Percentiles rank a stretch among this genome's conserved stretches.
Conservation (phyloP, 2,113 vertebrate genomes). For the Sylvilagus bachmani region DNA sequence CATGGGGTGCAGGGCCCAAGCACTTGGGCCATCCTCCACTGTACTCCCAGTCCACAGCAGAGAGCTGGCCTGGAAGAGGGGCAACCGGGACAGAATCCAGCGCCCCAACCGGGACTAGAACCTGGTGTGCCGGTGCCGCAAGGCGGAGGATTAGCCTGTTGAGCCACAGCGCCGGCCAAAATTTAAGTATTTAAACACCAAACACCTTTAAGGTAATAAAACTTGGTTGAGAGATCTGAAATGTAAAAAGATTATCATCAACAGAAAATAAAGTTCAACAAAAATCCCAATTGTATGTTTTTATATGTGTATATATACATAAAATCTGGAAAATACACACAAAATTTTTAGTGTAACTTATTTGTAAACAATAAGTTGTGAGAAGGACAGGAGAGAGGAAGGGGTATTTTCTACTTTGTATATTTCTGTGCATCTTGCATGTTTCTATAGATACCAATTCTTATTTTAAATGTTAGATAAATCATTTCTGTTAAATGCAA, state of each 20-base stretch:
- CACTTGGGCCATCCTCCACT: too few relatives aligned
- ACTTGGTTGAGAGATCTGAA: background rate
- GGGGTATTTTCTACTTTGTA: background rate
- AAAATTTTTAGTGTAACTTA: background rate
- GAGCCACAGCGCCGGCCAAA: too few relatives aligned
- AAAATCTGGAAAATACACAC: background rate
- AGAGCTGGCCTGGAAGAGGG: too few relatives aligned
- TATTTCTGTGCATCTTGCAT: background rate
- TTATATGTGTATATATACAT: background rate
- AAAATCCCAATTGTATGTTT: background rate
- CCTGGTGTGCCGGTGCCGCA: too few relatives aligned
- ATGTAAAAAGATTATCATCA: slow-evolving; percentile 1
- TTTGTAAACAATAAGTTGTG: background rate
- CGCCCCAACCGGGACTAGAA: too few relatives aligned
- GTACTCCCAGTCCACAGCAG: too few relatives aligned
- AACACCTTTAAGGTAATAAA: background rate
- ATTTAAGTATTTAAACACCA: background rate
- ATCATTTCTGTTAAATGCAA: slow-evolving; percentile 52
- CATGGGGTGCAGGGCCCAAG: too few relatives aligned
- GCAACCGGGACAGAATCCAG: too few relatives aligned
- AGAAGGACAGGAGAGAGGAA: background rate
- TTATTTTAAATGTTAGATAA: slow-evolving; percentile 26
- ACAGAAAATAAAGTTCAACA: background rate
- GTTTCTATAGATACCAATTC: background rate
- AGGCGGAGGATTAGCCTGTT: too few relatives aligned